These are phyloP conservation scores for Microcebus tavaratra DNA, from an alignment of 2,113 vertebrate species.

Conservation along the genomic window DNA sequence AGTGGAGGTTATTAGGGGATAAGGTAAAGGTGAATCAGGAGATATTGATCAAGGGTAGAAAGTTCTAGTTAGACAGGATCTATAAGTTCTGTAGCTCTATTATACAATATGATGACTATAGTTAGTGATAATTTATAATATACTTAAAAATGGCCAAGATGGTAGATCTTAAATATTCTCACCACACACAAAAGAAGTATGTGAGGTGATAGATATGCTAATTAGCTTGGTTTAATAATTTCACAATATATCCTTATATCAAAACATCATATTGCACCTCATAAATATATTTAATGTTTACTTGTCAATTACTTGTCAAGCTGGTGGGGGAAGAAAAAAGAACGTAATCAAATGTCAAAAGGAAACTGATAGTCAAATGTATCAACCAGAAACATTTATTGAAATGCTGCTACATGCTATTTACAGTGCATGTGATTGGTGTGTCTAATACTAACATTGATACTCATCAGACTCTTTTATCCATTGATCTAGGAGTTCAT, in stretches of 20 bases:
- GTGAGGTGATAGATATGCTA: neutral
- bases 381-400: neutral
- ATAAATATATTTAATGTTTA: neutral
- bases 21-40: neutral
- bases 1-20: neutral
- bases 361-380: neutral
- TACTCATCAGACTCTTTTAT: neutral
- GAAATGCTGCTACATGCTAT: neutral
- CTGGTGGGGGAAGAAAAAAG: neutral
- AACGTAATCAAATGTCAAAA: neutral
- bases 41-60: neutral
- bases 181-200: neutral
- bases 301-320: neutral
- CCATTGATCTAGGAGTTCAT: neutral
- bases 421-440: neutral
- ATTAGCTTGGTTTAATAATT: neutral
- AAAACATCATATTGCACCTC: neutral
- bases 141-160: neutral
- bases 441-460: neutral
- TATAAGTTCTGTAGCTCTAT: neutral
- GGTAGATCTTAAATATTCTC: neutral
- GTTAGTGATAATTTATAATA: neutral
- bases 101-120: neutral
- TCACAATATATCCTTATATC: neutral
- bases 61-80: neutral